Percentiles rank a stretch among this genome's conserved stretches.
Evolutionary conservation across 2,113 vertebrate genomes (phyloP).

Genomic region (Sebastes schlegelii): DNA sequence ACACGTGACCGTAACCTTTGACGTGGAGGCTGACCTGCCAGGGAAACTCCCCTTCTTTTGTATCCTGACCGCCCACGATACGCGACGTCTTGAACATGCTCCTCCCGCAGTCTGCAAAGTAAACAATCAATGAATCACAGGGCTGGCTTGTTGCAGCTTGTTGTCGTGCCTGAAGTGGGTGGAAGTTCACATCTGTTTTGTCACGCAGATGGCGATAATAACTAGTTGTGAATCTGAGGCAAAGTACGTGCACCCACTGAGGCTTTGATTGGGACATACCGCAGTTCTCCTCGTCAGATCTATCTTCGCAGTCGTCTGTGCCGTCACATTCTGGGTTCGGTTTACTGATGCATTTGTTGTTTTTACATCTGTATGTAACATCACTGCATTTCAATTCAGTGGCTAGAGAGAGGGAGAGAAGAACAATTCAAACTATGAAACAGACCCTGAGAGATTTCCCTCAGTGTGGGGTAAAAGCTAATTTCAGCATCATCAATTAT

Average conservation of each 20-base stretch:
- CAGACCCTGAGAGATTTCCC: neutral
- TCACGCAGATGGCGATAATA: neutral
- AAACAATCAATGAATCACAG: neutral
- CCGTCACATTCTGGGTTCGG: conserved; percentile 91
- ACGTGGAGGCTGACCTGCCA: conserved; percentile 97
- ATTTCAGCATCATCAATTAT: neutral
- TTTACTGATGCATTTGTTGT: conserved; percentile 86
- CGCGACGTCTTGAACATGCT: conserved; percentile 84
- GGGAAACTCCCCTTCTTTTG: conserved; percentile 89
- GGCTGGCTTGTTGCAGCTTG: neutral
- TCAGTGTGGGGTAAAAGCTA: neutral
- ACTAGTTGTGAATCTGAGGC: neutral
- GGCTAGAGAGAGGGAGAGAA: conserved; percentile 3
- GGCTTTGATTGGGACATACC: conserved; percentile 76
- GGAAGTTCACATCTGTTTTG: conserved; percentile 3
- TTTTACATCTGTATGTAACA: conserved; percentile 86
- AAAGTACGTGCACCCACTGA: neutral
- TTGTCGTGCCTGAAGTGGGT: neutral
- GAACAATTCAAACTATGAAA: neutral
- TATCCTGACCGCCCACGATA: conserved; percentile 91
- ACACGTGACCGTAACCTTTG: conserved; percentile 85
- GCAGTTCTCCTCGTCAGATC: conserved; percentile 89
- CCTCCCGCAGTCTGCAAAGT: conserved; percentile 87
- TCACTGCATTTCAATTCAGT: conserved; percentile 76
- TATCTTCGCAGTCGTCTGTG: conserved; percentile 85